These are phyloP conservation scores for Percopsis transmontana DNA, from an alignment of 2,113 vertebrate genomes.

Conservation along the genomic window DNA sequence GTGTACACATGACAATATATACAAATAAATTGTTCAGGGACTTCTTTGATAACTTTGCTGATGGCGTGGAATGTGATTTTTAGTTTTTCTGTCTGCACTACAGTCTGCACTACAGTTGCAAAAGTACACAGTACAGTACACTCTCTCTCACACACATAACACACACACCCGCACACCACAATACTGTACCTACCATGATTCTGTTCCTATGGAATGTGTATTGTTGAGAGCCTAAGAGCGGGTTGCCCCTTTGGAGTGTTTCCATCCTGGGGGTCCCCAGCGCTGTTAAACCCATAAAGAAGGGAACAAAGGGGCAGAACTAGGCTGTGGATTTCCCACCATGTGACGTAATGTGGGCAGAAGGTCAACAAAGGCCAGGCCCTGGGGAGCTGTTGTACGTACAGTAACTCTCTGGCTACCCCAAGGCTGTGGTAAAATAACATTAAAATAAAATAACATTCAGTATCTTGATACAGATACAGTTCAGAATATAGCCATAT, in stretches of 20 bases:
- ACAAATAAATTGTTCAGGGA: too few species aligned
- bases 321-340: slow-evolving; percentile 73
- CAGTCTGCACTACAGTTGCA: too few species aligned
- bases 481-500: slow-evolving; percentile 45
- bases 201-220: slow-evolving; percentile 38
- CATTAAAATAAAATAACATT: background rate
- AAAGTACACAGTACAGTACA: too few species aligned
- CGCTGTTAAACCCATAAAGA: slow-evolving; percentile 48
- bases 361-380: slow-evolving; percentile 44
- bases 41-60: too few species aligned
- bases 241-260: slow-evolving; percentile 49
- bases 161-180: slow-evolving; percentile 10
- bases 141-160: slow-evolving; percentile 12
- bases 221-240: slow-evolving; percentile 28
- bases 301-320: slow-evolving; percentile 71
- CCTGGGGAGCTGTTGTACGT: slow-evolving; percentile 40
- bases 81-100: background rate
- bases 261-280: slow-evolving; percentile 52
- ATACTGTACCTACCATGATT: too few species aligned
- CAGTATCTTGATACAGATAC: slow-evolving; percentile 4
- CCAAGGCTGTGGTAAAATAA: slow-evolving; percentile 30
- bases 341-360: slow-evolving; percentile 62
- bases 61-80: too few species aligned
- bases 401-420: slow-evolving; percentile 29
- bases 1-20: too few species aligned